Evolutionary conservation across 2,888 invertebrate species (phyloP), one percentile per base, ranked within the genome.

Genomic region (Mesochorus sp.): DNA sequence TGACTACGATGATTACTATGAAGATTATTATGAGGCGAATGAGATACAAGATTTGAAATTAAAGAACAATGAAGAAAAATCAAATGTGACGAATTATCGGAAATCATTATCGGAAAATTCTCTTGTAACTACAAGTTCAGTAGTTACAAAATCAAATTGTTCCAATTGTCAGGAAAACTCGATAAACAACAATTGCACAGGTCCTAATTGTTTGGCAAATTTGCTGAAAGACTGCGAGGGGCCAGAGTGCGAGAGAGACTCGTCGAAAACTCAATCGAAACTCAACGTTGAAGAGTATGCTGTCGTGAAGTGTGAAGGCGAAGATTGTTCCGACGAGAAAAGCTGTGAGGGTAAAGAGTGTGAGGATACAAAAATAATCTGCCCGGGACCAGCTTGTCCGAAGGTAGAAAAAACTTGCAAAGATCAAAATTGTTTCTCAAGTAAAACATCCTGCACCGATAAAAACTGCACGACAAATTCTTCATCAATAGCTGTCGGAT

Each of bases 311-410:
- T 51, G 49, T 12, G 12, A n/a, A 0, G 49, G 49, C 1, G 4
- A 5, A 10, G 55, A 64, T 51, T 51, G 73, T 14, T 42, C 31
- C 4, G 64, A 66, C 8, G 61, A 70, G 1, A 66, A 67, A 31
- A 34, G 44, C 19, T 75, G 17, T 12, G 51, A 57, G 26, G 49
- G 72, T 1, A 19, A 14, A n/a, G 17, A 62, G 17, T 53, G 53
- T 10, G 1, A 31, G 10, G 28, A 10, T 24, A 24, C n/a, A 12
- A 12, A 5, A 8, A 0, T 34, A 34, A 57, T 44, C 10, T 61
- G 47, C 14, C 28, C 3, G 6, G 39, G 51, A 8, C 31, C 49
- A 1, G 24, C 37, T n/a, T 71, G 64, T 14, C 4, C 6, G n/a
- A 3, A 47, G 28, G 3, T 17, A 44, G 42, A 6, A 31, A 55